phyloP scores from a whole-genome alignment of 2,888 invertebrate genomes.

The Petrolisthes cinctipes region DNA sequence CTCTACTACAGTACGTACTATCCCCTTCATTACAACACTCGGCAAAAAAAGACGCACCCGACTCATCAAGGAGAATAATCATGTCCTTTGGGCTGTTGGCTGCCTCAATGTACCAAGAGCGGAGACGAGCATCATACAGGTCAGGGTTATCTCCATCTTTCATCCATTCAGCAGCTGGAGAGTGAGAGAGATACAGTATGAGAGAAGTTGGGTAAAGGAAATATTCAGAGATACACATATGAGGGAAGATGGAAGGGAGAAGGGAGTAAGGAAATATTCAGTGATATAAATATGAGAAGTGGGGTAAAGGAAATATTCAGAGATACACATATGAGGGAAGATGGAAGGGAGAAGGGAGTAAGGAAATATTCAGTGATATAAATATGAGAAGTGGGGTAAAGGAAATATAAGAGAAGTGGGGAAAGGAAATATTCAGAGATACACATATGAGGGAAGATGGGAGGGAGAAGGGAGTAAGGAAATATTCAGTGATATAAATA shows the following conservation, averaged over 20 bases:
- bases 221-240: not conserved
- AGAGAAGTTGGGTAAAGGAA: not conserved
- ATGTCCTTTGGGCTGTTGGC: constrained; percentile 98
- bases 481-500: too few relatives aligned
- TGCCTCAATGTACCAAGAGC: constrained; percentile 97
- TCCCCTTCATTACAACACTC: too few relatives aligned
- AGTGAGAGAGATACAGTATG: not conserved
- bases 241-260: not conserved
- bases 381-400: not conserved
- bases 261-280: not conserved
- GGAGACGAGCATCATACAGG: constrained; percentile 90
- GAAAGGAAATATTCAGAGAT: too few relatives aligned
- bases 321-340: not conserved
- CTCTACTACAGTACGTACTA: too few relatives aligned
- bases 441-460: too few relatives aligned
- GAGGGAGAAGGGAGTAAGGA: too few relatives aligned
- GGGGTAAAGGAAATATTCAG: not conserved
- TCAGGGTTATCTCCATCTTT: constrained; percentile 75
- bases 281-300: not conserved
- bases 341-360: too few relatives aligned
- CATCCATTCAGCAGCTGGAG: constrained; percentile 79
- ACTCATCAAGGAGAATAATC: constrained; percentile 92
- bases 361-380: not conserved
- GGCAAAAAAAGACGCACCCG: constrained; percentile 69
- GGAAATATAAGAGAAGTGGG: not conserved